Evolutionary conservation across 2,113 vertebrate genomes (phyloP), one percentile per base, ranked within the genome.

Genomic region (Odocoileus virginianus): DNA sequence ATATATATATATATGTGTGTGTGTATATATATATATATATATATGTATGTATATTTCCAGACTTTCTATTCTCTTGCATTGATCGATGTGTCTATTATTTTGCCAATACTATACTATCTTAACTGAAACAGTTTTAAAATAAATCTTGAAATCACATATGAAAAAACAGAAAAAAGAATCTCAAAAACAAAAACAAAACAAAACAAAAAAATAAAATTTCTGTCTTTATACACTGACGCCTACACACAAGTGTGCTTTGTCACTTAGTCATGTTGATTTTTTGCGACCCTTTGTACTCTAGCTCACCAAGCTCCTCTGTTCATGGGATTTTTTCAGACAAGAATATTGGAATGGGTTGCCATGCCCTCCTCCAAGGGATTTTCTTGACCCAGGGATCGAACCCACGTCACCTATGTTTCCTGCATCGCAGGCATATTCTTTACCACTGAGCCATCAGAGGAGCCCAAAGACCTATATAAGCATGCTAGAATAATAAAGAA

Each of bases 331-430:
- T 43, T 74, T 43, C 71, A 43, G 71, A 27, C 36, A 43, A 43
- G 36, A 76, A 27, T 43, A 43, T 43, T 76, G 36, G 21, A 76
- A 23, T 14, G 71, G 23, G 6, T 43, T 43, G 21, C 23, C 71
- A 76, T 43, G 36, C 23, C 36, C 40, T 76, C 71, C 40, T 76
- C 21, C 23, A 76, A 23, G 12, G 23, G 2, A 76, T 76, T 23
- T 76, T 71, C 19, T 43, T 43, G 36, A 76, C 71, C 71, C 36
- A 43, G 2, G 40, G 21, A 76, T 76, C 0, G 1, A 76, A 76
- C 3, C 12, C 40, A 6, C 0, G 0, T 76, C 25, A 6, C 40
- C 6, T 27, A 7, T 76, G 25, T 76, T 23, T 76, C 23, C 6
- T 43, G 23, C 6, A 43, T 43, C 27, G 6, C 5, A 76, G 36